Evolutionary conservation across 2,797 vertebrate species (phyloP).

Genomic region (Bufotes viridis): DNA sequence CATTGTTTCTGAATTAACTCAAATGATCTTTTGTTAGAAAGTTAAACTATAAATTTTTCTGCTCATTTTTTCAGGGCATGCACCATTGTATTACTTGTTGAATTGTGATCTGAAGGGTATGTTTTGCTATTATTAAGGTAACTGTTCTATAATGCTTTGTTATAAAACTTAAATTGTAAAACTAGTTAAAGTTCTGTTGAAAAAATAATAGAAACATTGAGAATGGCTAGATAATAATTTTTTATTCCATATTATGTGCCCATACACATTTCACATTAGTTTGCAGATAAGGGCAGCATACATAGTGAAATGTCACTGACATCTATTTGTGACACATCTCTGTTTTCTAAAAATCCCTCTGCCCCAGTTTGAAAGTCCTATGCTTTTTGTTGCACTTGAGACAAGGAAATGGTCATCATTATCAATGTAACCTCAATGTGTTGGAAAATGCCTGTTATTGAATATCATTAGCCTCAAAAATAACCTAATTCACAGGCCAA

Average conservation of each 20-base stretch:
- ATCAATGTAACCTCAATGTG: background rate
- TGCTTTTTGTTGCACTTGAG: background rate
- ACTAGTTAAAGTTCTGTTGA: background rate
- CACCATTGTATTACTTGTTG: background rate
- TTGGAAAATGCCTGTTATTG: background rate
- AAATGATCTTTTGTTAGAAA: conserved; percentile 3
- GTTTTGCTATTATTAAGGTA: background rate
- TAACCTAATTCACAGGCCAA: background rate
- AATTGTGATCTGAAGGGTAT: background rate
- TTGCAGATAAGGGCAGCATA: background rate
- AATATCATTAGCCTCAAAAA: background rate
- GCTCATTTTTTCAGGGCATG: background rate
- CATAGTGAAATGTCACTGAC: background rate
- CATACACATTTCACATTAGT: too few species aligned
- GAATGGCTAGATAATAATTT: background rate
- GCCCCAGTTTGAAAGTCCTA: too few species aligned
- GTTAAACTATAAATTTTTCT: background rate
- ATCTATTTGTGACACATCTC: background rate
- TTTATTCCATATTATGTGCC: background rate
- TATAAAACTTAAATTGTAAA: background rate
- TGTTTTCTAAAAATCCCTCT: background rate
- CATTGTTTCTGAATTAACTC: conserved; percentile 1
- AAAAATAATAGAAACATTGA: background rate
- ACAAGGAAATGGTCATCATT: background rate
- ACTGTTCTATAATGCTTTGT: background rate